A percentile compares a stretch with the other conserved stretches of the same genome.
Evolutionary conservation across 2,797 vertebrate genomes (phyloP).

Genomic region (Cygnus olor): DNA sequence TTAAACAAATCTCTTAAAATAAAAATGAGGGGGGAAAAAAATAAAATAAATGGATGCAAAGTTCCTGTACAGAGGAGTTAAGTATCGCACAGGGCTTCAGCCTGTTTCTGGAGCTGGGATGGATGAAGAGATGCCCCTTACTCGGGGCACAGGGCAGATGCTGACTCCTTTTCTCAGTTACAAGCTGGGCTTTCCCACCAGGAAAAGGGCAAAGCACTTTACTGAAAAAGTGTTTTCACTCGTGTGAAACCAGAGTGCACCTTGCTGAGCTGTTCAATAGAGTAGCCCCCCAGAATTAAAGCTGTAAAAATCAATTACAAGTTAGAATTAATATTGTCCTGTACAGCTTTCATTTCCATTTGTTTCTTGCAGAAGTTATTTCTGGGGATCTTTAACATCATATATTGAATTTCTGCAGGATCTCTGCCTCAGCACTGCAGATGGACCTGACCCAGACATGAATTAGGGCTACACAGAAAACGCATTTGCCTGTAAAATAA

Average conservation of each 20-base stretch:
- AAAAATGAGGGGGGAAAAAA: not conserved
- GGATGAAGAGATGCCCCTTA: not conserved
- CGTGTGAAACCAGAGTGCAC: not conserved
- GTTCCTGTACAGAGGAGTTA: not conserved
- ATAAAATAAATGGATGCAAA: not conserved
- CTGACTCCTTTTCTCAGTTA: not conserved
- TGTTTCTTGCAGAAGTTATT: not conserved
- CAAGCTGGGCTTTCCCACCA: not conserved
- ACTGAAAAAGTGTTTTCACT: not conserved
- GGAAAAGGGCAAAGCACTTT: not conserved
- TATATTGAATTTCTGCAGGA: not conserved
- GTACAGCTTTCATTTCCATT: not conserved
- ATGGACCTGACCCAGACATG: slow-evolving; percentile 12
- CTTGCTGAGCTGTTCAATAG: not conserved
- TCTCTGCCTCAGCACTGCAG: not conserved
- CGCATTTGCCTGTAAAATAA: not conserved
- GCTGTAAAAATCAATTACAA: not conserved
- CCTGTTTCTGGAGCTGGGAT: not conserved
- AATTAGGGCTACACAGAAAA: not conserved
- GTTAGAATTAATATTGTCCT: not conserved
- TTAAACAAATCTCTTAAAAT: not conserved
- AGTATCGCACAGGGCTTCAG: not conserved
- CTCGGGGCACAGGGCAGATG: not conserved
- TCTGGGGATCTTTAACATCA: not conserved
- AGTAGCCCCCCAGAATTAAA: not conserved